These are phyloP conservation scores for Ellobius talpinus DNA, from an alignment of 2,113 vertebrate genomes.

Conservation along the genomic window DNA sequence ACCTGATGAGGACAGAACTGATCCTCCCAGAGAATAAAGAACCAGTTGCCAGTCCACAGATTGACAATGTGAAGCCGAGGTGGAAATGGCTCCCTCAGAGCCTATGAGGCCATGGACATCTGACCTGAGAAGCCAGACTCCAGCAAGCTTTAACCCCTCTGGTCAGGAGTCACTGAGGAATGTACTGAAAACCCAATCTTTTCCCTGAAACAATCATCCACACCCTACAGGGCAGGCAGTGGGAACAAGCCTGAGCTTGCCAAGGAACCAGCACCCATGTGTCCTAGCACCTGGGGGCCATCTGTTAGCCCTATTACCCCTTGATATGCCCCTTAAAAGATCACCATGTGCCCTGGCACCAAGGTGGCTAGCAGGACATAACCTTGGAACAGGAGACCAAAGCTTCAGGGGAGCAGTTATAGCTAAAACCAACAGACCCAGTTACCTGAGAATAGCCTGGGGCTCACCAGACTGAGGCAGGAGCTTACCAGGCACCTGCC, in stretches of 20 bases:
- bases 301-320: neutral
- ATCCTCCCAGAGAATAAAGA: neutral
- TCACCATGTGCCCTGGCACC: neutral
- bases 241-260: neutral
- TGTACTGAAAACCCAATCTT: neutral
- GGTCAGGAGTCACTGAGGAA: neutral
- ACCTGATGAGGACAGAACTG: neutral
- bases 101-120: neutral
- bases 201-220: neutral
- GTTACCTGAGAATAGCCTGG: neutral
- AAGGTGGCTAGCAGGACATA: neutral
- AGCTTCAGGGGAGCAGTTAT: neutral
- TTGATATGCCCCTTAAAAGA: neutral
- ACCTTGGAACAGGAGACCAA: neutral
- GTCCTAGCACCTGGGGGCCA: neutral
- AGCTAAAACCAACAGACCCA: neutral
- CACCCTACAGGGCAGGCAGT: rapidly evolving
- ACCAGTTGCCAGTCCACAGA: neutral
- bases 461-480: neutral
- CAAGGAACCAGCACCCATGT: neutral
- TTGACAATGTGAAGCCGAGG: too few species aligned
- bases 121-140: neutral
- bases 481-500: neutral
- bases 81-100: neutral
- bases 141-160: too few species aligned